phyloP scores from a whole-genome alignment of 1,140 invertebrate species.

The Cherax destructor region DNA sequence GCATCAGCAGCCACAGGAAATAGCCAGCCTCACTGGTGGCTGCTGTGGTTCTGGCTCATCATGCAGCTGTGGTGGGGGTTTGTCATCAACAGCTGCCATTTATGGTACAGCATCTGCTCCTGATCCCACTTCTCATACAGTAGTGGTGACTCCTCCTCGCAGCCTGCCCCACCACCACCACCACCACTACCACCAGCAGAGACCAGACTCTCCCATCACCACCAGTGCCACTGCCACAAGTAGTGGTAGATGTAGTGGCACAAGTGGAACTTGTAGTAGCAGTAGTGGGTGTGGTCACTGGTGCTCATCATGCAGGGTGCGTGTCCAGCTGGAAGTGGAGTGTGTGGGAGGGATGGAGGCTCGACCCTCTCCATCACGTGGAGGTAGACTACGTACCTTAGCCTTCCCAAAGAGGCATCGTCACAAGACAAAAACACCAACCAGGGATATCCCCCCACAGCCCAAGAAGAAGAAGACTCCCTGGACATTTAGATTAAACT shows the following conservation, averaged over 20 bases:
- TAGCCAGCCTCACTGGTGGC: neutral
- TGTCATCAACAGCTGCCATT: conserved; percentile 46
- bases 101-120: conserved; percentile 41
- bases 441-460: conserved; percentile 41
- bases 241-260: conserved; percentile 14
- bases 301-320: conserved; percentile 60
- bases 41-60: conserved; percentile 37
- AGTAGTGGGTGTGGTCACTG: conserved; percentile 60
- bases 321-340: conserved; percentile 66
- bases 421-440: conserved; percentile 64
- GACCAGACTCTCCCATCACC: conserved; percentile 23
- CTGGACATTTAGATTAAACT: conserved; percentile 71
- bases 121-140: conserved; percentile 20
- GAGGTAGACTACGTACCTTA: conserved; percentile 53
- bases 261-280: conserved; percentile 11
- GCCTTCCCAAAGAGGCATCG: conserved; percentile 60
- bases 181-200: conserved; percentile 37
- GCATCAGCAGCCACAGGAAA: conserved; percentile 26
- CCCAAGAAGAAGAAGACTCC: conserved; percentile 71
- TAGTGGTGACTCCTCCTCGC: conserved; percentile 53
- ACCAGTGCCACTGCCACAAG: neutral
- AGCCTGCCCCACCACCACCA: conserved; percentile 50
- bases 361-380: conserved; percentile 31
- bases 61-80: conserved; percentile 54
- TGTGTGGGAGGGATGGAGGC: conserved; percentile 55